Base-by-base conservation (phyloP, 2,113 vertebrate species). In the Rhinichthys klamathensis region DNA sequence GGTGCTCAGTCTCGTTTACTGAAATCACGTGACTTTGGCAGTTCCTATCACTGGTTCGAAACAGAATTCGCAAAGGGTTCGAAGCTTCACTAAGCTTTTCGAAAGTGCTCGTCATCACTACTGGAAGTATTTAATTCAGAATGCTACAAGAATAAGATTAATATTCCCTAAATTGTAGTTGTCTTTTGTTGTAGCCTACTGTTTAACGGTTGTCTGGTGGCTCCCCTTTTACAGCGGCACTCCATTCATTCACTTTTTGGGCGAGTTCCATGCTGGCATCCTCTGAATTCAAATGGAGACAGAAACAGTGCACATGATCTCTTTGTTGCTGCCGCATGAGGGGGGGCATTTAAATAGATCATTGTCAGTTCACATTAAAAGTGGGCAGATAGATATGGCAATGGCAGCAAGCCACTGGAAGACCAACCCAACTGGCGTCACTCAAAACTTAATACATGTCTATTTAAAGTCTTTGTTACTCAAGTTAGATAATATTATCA, bases 261-360 rank as follows among this genome's bases (percentile, higher is more conserved):
- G 61, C 84, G 67, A 87, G 83, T 70, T 81, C 88, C 56, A 83
- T 81, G 81, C 67, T 76, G 85, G 80, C 78, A 23, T 8, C 87
- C 82, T 89, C 82, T 93, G 88, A 91, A 90, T 76, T 87, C 87
- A 90, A 87, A 86, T 12, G 10, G 58, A 65, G 85, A 61, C 41
- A 86, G 89, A 87, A 88, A 27, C 49, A 74, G 80, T 21, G 10
- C 9, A 70, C 6, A 82, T 74, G 38, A 58, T 44, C 72, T 32
- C 38, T 84, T 84, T 60, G 87, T 84, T 60, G 87, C 86, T 75
- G 79, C 63, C 83, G 9, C 35, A 35, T 38, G 46, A n/a, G 46
- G 10, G 74, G 83, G 81, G 78, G 82, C 35, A 80, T 88, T 85
- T 90, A 85, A 85, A 89, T 81, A 86, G 82, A 86, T 67, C 82